Base-by-base conservation (phyloP, 35 echinoderm and acorn worm genomes). In the Patiria miniata region DNA sequence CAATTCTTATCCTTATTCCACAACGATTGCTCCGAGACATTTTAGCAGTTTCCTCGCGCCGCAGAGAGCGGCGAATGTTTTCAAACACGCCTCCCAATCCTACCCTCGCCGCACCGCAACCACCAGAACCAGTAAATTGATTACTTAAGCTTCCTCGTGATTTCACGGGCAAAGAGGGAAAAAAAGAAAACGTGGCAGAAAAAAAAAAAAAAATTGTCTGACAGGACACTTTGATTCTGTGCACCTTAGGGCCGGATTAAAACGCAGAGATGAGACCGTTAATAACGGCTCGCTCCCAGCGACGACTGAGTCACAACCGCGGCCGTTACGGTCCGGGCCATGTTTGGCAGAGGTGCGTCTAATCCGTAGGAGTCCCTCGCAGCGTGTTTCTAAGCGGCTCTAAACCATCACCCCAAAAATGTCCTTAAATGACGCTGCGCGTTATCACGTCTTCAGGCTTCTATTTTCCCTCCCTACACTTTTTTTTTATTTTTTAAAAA, bases 301-400 rank as follows among this genome's bases (percentile, higher is more conserved):
- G 26, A 73, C 29, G 65, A 73, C 34, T 73, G 65, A 73, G 65
- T 73, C 65, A 73, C 65, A 73, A 32, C 0, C 9, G 65, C 34
- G 65, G 34, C 26, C 16, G 65, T 34, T 73, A 12, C 26, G 65
- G 65, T n/a, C 65, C 26, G 65, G 26, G 34, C 65, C 61, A 68
- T 33, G 17, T 22, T 68, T 68, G 61, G 9, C 9, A 68, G 61
- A 26, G 23, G 42, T 47, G 2, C 65, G 65, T 73, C 23, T 73
- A 73, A 73, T 73, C 65, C 65, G 2, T 10, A 30, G 10, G 34
- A 69, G 29, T 73, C 65, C 65, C 65, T 73, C 65, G 0, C 22
- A 73, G 65, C 65, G 15, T 73, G 65, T 73, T 73, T 73, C 65
- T 73, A 73, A 73, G 65, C 65, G 29, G 65, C 34, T 73, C 28